A percentile compares a stretch with the other conserved stretches of the same genome.
Conservation (phyloP, 2,888 invertebrate genomes). For the Cephalotes varians region DNA sequence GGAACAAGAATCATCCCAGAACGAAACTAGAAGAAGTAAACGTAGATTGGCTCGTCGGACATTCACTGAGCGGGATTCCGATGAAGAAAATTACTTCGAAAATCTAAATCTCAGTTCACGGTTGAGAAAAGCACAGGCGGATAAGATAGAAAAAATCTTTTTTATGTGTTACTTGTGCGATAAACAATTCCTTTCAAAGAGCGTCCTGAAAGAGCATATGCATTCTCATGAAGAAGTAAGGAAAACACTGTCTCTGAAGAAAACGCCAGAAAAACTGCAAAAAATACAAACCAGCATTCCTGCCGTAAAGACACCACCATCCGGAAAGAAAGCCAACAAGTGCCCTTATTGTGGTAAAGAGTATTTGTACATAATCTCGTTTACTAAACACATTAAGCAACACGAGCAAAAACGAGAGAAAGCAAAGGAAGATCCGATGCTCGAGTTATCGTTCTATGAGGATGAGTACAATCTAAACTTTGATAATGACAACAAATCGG, state of each 20-base stretch:
- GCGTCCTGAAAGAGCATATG: constrained; percentile 83
- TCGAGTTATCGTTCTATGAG: constrained; percentile 78
- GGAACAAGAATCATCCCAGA: constrained; percentile 52
- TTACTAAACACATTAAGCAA: constrained; percentile 83
- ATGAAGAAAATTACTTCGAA: constrained; percentile 84
- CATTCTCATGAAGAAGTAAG: constrained; percentile 84
- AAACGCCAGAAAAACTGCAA: constrained; percentile 70
- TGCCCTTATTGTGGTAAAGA: constrained; percentile 84
- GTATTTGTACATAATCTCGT: constrained; percentile 84
- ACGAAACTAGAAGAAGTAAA: constrained; percentile 78
- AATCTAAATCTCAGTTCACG: constrained; percentile 83
- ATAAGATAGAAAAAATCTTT: constrained; percentile 79
- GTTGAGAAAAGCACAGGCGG: constrained; percentile 77
- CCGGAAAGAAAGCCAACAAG: constrained; percentile 82
- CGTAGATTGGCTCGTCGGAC: constrained; percentile 71
- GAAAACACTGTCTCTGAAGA: constrained; percentile 76
- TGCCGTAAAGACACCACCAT: constrained; percentile 72
- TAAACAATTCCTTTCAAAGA: constrained; percentile 82
- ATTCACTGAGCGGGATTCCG: constrained; percentile 71
- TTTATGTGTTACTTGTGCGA: constrained; percentile 84
- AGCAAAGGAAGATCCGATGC: constrained; percentile 69
- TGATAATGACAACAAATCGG: constrained; percentile 58
- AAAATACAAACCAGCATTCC: constrained; percentile 53
- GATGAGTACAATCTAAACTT: constrained; percentile 75
- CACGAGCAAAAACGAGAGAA: constrained; percentile 80